Base-by-base conservation (phyloP, 2,888 invertebrate species). In the Rosalia funebris region DNA sequence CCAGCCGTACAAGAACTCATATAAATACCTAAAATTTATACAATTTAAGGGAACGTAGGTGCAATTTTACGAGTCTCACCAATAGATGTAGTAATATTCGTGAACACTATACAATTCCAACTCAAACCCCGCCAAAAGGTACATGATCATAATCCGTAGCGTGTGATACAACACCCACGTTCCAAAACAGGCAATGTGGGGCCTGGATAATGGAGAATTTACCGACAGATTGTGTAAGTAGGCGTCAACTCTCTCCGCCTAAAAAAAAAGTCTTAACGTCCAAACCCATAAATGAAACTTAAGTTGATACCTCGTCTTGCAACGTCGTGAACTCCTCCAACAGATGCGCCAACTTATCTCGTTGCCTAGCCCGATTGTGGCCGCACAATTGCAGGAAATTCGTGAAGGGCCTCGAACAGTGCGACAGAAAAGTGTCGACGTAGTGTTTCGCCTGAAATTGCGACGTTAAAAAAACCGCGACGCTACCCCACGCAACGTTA, bases 141-240 rank as follows among this genome's bases (percentile, higher is more conserved):
- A 98, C 77, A 95, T 91, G 73, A 96, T 91, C 95, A 98, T 97
- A 25, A 95, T 90, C 41, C 92, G 84, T 46, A 96, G 85, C 42
- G 96, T 95, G 81, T 98, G 96, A 83, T 97, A 96, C 65, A 98
- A 85, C 34, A 97, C 89, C 97, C 98, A 98, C 0, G 96, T 96
- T 54, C 93, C 93, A 78, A 94, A 94, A 80, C 93, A 96, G 0
- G 95, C 92, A 44, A 90, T 82, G 79, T 93, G 92, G 37, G 89
- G 88, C 15, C 90, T 84, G 12, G 88, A 87, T 20, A 87, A 84
- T 47, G 91, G 91, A 55, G 86, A 85, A 77, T 89, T 91, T 46
- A 88, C 81, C 25, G 88, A 86, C 57, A 92, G 82, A 61, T 85
- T 85, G 77, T 92, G 91, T 64, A 94, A 84, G 77, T 88, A 90